phyloP scores from a whole-genome alignment of 2,888 invertebrate species.

The Sclerodermus sp. region DNA sequence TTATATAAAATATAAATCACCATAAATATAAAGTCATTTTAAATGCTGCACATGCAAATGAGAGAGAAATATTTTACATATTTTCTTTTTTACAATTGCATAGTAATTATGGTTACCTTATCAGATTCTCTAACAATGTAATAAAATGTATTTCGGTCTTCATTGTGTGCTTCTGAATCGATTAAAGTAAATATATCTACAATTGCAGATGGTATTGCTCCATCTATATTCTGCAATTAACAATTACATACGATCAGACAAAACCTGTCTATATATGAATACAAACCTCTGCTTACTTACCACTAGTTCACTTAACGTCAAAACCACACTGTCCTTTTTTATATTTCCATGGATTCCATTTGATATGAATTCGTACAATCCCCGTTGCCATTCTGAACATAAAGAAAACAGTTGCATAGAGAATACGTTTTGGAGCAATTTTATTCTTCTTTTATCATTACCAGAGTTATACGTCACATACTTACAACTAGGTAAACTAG shows the following conservation, averaged over 20 bases:
- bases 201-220: slow-evolving; percentile 79
- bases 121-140: slow-evolving; percentile 78
- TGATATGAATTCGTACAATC: slow-evolving; percentile 78
- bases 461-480: no score
- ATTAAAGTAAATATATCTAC: slow-evolving; percentile 83
- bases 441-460: no score
- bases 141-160: slow-evolving; percentile 76
- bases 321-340: slow-evolving; percentile 76
- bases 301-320: slow-evolving; percentile 73
- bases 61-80: no score
- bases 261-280: not conserved
- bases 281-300: slow-evolving; percentile 61
- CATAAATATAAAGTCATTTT: no score
- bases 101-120: slow-evolving; percentile 62
- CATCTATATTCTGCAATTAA: slow-evolving; percentile 69
- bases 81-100: no score
- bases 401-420: slow-evolving; percentile 1
- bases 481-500: slow-evolving; percentile 26
- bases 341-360: slow-evolving; percentile 76
- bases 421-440: not conserved
- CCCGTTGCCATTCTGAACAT: slow-evolving; percentile 67
- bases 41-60: no score
- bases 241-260: no score
- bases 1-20: slow-evolving; percentile 38
- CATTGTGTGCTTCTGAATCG: slow-evolving; percentile 80